These are phyloP conservation scores for Cichlasoma orientale DNA, from an alignment of 2,797 vertebrate genomes.

Conservation along the genomic window DNA sequence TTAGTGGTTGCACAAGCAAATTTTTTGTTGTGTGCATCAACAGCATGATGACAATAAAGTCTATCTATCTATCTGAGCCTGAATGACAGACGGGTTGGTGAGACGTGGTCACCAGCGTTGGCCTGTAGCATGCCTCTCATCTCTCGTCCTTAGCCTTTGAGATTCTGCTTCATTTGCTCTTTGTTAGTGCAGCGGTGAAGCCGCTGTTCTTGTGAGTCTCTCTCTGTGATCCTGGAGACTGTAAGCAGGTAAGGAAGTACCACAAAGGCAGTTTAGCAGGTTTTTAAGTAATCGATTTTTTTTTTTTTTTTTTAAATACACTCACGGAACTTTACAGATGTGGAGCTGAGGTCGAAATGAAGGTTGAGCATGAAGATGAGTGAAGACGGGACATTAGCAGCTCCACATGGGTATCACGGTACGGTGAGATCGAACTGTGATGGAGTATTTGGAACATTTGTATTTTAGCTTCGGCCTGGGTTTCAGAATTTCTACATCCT, in stretches of 20 bases:
- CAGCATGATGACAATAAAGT: no score
- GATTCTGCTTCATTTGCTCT: background rate
- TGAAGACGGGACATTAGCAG: background rate
- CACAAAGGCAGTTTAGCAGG: no score
- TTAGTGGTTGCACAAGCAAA: no score
- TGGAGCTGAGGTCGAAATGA: background rate
- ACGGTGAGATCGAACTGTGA: no score
- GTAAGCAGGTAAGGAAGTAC: background rate
- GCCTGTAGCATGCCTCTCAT: background rate
- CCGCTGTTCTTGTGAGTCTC: background rate
- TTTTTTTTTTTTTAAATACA: accelerated
- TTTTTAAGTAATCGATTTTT: background rate
- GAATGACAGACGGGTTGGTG: background rate
- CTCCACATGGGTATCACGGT: background rate
- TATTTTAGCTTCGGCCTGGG: background rate
- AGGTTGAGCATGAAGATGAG: background rate
- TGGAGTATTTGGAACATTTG: background rate
- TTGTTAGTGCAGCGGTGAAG: background rate
- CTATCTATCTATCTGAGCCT: no score
- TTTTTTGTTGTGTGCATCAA: no score
- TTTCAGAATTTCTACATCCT: background rate
- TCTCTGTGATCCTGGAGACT: background rate
- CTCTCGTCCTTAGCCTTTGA: background rate
- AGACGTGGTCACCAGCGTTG: background rate
- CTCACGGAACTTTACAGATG: background rate